phyloP scores from a whole-genome alignment of 1,140 invertebrate species.

The Drosophila nannoptera region DNA sequence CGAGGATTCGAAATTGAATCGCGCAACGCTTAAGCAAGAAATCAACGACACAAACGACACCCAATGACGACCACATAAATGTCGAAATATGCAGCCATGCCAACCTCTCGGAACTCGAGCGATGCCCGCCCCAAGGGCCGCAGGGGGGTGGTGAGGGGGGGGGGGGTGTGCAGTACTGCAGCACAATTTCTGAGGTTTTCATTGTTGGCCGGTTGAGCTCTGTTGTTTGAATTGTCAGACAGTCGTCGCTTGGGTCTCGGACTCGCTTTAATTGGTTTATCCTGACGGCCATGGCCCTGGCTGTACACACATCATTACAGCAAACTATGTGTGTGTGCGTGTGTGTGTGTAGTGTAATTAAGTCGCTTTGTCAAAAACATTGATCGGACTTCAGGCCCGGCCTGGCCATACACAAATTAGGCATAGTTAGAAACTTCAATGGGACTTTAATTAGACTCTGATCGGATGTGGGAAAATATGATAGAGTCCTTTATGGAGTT shows the following conservation, averaged over 20 bases:
- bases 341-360: conserved; percentile 55
- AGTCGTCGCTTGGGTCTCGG: conserved; percentile 40
- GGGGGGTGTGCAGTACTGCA: conserved; percentile 54
- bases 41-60: conserved; percentile 75
- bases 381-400: conserved; percentile 4
- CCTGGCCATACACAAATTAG: conserved; percentile 33
- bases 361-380: conserved; percentile 57
- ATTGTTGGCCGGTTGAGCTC: conserved; percentile 74
- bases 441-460: conserved; percentile 12
- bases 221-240: conserved; percentile 73
- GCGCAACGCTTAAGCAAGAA: conserved; percentile 74
- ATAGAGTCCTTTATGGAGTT: too few species aligned
- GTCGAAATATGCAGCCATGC: conserved; percentile 70
- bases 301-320: conserved; percentile 29
- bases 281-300: conserved; percentile 40
- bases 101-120: conserved; percentile 3
- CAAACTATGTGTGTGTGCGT: conserved; percentile 24
- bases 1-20: conserved; percentile 76
- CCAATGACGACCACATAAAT: conserved; percentile 77
- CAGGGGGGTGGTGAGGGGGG: conserved; percentile 11
- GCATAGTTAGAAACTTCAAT: conserved; percentile 36
- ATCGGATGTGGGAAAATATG: too few species aligned
- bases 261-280: conserved; percentile 75
- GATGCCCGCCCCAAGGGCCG: background rate
- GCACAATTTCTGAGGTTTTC: conserved; percentile 71